Evolutionary conservation across 2,113 vertebrate genomes (phyloP), one percentile per base, ranked within the genome.

Genomic region (Limnothrissa miodon): DNA sequence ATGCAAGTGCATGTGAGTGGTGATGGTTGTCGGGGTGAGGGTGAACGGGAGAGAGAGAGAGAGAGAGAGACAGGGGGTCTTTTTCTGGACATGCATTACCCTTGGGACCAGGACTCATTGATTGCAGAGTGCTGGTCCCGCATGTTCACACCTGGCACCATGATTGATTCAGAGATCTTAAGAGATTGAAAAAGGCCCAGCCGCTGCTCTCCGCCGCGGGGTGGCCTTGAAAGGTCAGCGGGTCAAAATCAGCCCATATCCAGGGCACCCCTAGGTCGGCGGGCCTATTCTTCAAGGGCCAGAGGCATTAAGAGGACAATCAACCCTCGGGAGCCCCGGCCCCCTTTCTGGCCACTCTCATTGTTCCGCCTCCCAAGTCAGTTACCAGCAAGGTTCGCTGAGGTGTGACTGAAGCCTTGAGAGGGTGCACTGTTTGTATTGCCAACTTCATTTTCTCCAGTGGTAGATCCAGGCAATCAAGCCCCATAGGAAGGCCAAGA

Each of bases 131-230:
- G 84, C 86, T 7, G 81, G 86, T 39, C 83, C 81, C 62, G 78
- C 85, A 82, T 86, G 87, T 90, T 93, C 89, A 86, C 88, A 85
- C 88, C 70, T 90, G 90, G 85, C 89, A 82, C 80, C 83, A 29
- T 91, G 93, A 94, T 94, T 93, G 93, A 93, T 94, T 94, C 89
- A 80, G 92, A 92, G 86, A 87, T 87, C 90, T 39, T 84, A 81
- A 90, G 90, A 93, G 92, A 93, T 94, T 91, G 91, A 89, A 91
- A 86, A 84, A 87, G 90, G 90, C 90, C 91, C 33, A 45, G 84
- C 87, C 90, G 91, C 89, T 36, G 13, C 48, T 44, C 89, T 89
- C 86, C 86, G 84, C 48, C 78, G 53, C 80, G 90, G 90, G 90
- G 83, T 85, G 89, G 92, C 90, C 90, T 90, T 81, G 78, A 88